Conservation (phyloP, 1,140 invertebrate genomes). For the Chrysopa pallens region DNA sequence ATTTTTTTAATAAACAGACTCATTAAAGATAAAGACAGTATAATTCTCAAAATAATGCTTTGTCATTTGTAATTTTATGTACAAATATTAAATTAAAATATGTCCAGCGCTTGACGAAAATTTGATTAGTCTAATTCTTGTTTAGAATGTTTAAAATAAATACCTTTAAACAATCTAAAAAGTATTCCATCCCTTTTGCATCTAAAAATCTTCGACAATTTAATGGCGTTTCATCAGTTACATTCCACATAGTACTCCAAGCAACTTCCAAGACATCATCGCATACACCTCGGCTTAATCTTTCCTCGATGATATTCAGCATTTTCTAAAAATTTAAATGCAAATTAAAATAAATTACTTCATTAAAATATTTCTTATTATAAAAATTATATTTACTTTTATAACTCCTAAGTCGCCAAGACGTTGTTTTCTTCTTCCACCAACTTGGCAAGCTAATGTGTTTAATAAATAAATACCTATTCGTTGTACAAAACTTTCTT, state of each 20-base stretch:
- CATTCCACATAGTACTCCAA: constrained; percentile 97
- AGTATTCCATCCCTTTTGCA: constrained; percentile 69
- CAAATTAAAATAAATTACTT: not conserved
- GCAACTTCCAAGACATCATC: constrained; percentile 94
- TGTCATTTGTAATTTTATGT: not conserved
- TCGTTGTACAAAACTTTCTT: constrained; percentile 82
- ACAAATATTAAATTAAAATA: too few relatives aligned
- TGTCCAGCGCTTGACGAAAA: too few relatives aligned
- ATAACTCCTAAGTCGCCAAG: constrained; percentile 82
- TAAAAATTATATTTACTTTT: constrained; percentile 31
- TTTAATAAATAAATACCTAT: constrained; percentile 91
- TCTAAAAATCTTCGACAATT: constrained; percentile 85
- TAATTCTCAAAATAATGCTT: too few relatives aligned
- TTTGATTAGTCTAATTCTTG: too few relatives aligned
- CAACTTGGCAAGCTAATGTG: constrained; percentile 89
- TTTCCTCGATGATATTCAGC: constrained; percentile 62
- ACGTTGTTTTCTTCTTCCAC: constrained; percentile 76
- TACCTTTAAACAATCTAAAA: constrained; percentile 67
- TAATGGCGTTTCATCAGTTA: constrained; percentile 87
- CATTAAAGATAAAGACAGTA: too few relatives aligned
- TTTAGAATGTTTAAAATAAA: constrained; percentile 5
- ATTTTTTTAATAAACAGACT: too few relatives aligned
- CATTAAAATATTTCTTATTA: not conserved
- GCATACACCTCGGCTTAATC: constrained; percentile 52
- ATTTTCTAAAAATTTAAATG: constrained; percentile 47